Evolutionary conservation across 2,797 vertebrate genomes (phyloP).

Genomic region (Ceryle rudis): DNA sequence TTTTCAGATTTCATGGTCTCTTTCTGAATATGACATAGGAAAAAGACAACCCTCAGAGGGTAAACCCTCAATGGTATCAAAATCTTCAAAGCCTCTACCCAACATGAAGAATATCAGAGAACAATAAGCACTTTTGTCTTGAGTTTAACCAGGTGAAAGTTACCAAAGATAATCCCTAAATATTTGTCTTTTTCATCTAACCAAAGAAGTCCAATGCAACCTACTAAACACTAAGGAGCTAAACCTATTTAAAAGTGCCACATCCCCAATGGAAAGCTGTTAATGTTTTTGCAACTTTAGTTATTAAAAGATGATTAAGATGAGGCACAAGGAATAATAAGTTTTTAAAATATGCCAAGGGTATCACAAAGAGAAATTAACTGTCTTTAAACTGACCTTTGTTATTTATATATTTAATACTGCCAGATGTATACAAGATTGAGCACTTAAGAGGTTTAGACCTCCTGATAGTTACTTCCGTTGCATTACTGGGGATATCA

Average conservation of each 20-base stretch:
- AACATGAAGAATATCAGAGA: neutral
- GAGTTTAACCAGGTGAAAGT: neutral
- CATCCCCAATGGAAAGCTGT: neutral
- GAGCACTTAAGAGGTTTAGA: neutral
- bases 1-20: neutral
- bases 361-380: neutral
- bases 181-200: neutral
- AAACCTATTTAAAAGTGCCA: neutral
- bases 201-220: neutral
- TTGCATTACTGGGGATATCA: neutral
- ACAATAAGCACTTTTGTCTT: neutral
- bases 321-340: neutral
- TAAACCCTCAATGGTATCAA: neutral
- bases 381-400: neutral
- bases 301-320: neutral
- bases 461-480: neutral
- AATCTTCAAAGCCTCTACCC: neutral
- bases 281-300: neutral
- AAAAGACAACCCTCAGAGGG: slow-evolving; percentile 12
- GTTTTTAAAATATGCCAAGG: neutral
- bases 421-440: neutral
- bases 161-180: neutral
- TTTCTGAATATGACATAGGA: neutral
- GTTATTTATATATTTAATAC: neutral
- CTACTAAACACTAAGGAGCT: neutral